A percentile compares a stretch with the other conserved stretches of the same genome.
phyloP scores from a whole-genome alignment of 1,140 invertebrate genomes.

The Bombus superbus region DNA sequence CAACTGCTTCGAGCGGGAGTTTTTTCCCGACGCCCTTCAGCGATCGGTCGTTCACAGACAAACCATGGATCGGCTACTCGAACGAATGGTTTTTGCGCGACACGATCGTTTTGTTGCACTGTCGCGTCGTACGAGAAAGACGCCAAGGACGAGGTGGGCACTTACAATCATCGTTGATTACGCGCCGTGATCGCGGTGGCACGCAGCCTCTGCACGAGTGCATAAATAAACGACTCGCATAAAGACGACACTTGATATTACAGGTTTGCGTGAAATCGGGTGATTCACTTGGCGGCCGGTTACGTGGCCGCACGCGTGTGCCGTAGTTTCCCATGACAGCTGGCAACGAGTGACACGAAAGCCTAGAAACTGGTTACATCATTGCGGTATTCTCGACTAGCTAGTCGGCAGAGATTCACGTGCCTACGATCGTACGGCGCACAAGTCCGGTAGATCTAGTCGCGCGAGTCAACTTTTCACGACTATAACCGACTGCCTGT shows the following conservation, averaged over 20 bases:
- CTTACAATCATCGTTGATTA: not conserved
- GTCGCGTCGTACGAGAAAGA: not conserved
- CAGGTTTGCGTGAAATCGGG: constrained; percentile 51
- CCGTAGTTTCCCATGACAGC: constrained; percentile 62
- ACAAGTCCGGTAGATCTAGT: not conserved
- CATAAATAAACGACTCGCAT: not conserved
- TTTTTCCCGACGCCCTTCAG: not conserved
- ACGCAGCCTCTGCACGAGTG: not conserved
- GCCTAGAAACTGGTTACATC: constrained; percentile 67
- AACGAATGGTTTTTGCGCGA: not conserved
- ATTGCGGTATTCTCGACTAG: constrained; percentile 49
- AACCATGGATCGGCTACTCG: not conserved
- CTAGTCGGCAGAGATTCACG: constrained; percentile 42
- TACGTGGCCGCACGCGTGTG: constrained; percentile 32
- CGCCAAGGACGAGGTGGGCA: not conserved
- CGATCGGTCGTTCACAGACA: not conserved
- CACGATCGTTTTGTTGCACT: no score
- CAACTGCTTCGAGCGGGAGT: not conserved
- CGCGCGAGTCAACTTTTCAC: not conserved
- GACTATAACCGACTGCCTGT: not conserved
- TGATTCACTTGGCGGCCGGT: constrained; percentile 55
- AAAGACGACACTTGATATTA: constrained; percentile 52
- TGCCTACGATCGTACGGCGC: not conserved
- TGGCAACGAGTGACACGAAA: constrained; percentile 62
- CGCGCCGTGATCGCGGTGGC: not conserved